Evolutionary conservation across 2,888 invertebrate genomes (phyloP).

Genomic region (Belgica antarctica): DNA sequence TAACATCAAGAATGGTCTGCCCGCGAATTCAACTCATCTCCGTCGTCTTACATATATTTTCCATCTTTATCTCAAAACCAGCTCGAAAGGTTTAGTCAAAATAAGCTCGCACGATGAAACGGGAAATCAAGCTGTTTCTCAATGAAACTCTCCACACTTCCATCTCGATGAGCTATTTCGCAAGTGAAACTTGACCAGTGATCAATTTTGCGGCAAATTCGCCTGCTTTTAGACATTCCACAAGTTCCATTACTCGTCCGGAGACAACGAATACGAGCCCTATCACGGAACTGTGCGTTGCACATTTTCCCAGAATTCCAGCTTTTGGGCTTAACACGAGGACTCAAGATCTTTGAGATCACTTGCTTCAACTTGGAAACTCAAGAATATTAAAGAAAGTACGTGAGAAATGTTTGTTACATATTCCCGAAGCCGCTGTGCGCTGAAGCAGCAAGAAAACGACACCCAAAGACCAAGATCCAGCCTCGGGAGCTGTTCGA

Average conservation of each 20-base stretch:
- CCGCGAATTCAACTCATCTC: slow-evolving; percentile 12
- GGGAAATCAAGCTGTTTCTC: neutral
- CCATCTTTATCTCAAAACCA: neutral
- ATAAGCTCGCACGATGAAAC: neutral
- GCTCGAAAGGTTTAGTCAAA: neutral
- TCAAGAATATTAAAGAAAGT: neutral
- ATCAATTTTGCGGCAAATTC: neutral
- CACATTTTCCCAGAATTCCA: neutral
- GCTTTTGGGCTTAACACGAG: neutral
- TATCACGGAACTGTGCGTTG: neutral
- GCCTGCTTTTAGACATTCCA: slow-evolving; percentile 4
- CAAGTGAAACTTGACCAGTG: neutral
- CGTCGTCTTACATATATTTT: neutral
- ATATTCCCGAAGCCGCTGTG: neutral
- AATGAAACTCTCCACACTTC: neutral
- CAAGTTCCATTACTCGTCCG: neutral
- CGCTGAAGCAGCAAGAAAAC: too few species aligned
- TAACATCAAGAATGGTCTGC: neutral
- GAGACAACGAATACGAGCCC: neutral
- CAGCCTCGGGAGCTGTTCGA: slow-evolving; percentile 1
- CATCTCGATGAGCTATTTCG: neutral
- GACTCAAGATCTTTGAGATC: slow-evolving; percentile 8
- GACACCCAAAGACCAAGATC: neutral
- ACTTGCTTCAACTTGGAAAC: neutral
- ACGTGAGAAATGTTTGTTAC: neutral